These are phyloP conservation scores for Pseudomyrmex dendroicus DNA, from an alignment of 1,140 invertebrate species.

Conservation along the genomic window DNA sequence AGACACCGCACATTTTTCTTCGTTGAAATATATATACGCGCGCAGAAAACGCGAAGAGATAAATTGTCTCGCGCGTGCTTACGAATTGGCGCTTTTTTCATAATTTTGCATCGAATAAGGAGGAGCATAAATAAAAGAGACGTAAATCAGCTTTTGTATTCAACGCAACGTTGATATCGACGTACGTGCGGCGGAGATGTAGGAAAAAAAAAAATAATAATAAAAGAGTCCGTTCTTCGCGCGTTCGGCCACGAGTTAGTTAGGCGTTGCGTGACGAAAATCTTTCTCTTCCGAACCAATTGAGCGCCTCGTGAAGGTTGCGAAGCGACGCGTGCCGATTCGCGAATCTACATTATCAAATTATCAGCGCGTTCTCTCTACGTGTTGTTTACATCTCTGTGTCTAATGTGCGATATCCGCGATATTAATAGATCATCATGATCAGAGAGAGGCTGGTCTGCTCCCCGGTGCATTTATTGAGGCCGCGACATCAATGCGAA, in stretches of 20 bases:
- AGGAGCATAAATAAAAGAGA: too few relatives aligned
- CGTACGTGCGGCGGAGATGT: too few relatives aligned
- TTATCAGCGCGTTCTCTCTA: constrained; percentile 48
- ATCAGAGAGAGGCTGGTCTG: constrained; percentile 20
- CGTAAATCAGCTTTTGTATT: too few relatives aligned
- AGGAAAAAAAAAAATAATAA: too few relatives aligned
- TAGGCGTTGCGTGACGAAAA: constrained; percentile 28
- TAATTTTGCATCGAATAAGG: too few relatives aligned
- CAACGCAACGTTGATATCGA: too few relatives aligned
- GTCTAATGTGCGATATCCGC: constrained; percentile 33
- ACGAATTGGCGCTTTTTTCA: too few relatives aligned
- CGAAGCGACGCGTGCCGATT: constrained; percentile 22
- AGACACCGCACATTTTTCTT: too few relatives aligned
- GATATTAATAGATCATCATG: constrained; percentile 64
- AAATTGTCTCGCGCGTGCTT: too few relatives aligned
- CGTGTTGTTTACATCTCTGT: constrained; percentile 61
- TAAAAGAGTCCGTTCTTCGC: neutral
- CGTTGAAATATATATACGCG: too few relatives aligned
- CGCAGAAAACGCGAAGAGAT: too few relatives aligned
- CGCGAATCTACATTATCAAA: constrained; percentile 54
- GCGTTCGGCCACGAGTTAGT: neutral
- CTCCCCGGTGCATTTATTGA: constrained; percentile 31
- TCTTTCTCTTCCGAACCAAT: constrained; percentile 13
- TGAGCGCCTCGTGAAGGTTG: constrained; percentile 12
- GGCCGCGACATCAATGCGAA: constrained; percentile 57